Conservation (phyloP, 2,888 invertebrate species). For the Leucania comma region DNA sequence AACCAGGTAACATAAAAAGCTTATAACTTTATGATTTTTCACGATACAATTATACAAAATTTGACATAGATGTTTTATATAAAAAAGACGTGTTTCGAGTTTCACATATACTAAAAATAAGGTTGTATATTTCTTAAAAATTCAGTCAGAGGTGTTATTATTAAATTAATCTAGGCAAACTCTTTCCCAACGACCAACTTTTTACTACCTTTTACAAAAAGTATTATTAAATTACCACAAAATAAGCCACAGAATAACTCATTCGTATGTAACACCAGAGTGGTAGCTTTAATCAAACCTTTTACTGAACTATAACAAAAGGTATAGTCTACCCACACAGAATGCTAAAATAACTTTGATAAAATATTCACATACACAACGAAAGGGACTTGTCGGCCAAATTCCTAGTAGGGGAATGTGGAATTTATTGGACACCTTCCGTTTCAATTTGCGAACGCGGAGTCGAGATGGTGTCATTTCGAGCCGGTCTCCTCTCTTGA, state of each 20-base stretch:
- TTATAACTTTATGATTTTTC: too few species aligned
- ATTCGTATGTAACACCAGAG: conserved; percentile 24
- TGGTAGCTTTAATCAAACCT: conserved; percentile 58
- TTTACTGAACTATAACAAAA: conserved; percentile 57
- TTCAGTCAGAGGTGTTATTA: too few species aligned
- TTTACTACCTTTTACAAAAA: too few species aligned
- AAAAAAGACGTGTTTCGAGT: too few species aligned
- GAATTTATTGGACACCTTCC: conserved; percentile 87
- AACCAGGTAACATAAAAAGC: too few species aligned
- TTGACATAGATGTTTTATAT: too few species aligned
- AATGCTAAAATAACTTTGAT: conserved; percentile 69
- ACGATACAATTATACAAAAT: too few species aligned
- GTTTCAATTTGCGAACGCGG: conserved; percentile 85
- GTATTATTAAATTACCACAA: too few species aligned
- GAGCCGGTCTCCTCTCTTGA: conserved; percentile 54
- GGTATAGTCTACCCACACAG: conserved; percentile 60
- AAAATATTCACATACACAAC: conserved; percentile 83
- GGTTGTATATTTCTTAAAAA: too few species aligned
- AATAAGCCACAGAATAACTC: not conserved
- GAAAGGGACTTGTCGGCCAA: conserved; percentile 75
- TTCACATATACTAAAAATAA: too few species aligned
- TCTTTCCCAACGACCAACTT: too few species aligned
- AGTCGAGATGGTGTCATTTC: conserved; percentile 77
- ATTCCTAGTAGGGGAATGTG: conserved; percentile 78
- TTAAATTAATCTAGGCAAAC: too few species aligned